Base-by-base conservation (phyloP, 92 coral and sea anemone species). In the Porites rus region DNA sequence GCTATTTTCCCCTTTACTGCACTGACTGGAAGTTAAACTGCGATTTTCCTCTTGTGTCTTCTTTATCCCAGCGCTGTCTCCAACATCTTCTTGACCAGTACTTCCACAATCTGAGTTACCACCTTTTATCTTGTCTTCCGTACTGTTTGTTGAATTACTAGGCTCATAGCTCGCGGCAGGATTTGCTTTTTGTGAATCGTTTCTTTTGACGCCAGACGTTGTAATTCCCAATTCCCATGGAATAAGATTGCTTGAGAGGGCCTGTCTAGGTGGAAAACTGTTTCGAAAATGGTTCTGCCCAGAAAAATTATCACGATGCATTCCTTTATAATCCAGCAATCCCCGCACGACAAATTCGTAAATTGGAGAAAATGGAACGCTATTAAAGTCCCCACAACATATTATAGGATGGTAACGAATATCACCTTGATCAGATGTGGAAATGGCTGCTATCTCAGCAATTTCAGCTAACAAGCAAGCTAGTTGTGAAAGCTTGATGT, bases 301-400 rank as follows among this genome's bases (percentile, higher is more conserved):
- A 28, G 99, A 97, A 64, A 97, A 86, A 31, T 90, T 95, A 72
- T 93, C 92, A 22, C 92, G 88, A 66, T 68, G 91, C 89, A 88
- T 84, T 2, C 91, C 90, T 18, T 65, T 79, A 74, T 97, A 97
- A 17, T 86, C 81, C 81, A 97, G 75, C 46, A 50, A 68, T 16
- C 99, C 99, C 4, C 63, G 66, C 4, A 83, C 73, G 31, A 93
- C 87, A 72, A 92, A 94, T 67, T 91, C 43, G 60, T 97, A 94
- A 61, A 97, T 89, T 51, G 97, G 97, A 54, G 93, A 93, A 80
- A 82, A 95, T 19, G 99, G 99, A 72, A 85, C 83, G 61, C 95
- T 93, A 90, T 97, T 97, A 65, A 95, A 92, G 78, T 97, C 99
- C 4, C 99, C 99, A 87, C 97, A 97, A 6, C 94, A 79, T 62